Evolutionary conservation across 2,797 vertebrate species (phyloP).

Genomic region (Mareca penelope): DNA sequence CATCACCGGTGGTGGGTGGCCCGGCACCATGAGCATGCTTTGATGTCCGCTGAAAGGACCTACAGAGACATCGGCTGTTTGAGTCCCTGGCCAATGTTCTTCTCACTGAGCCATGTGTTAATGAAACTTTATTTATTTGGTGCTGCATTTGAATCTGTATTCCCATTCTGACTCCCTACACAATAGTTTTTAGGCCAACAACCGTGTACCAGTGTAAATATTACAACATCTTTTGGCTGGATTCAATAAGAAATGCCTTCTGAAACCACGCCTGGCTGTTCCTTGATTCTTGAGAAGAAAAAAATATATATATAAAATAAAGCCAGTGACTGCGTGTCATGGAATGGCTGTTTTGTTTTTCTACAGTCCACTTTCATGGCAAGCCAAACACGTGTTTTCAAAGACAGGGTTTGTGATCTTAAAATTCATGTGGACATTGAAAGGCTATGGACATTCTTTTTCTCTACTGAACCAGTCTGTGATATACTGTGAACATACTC

Average conservation of each 20-base stretch:
- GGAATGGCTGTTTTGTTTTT: not conserved
- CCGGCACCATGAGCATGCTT: fast-evolving
- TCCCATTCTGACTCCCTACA: not conserved
- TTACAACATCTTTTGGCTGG: not conserved
- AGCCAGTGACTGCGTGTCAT: not conserved
- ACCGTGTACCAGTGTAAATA: not conserved
- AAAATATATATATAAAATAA: not conserved
- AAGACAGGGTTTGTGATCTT: not conserved
- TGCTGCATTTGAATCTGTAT: not conserved
- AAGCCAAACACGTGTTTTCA: not conserved
- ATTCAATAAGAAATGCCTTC: not conserved
- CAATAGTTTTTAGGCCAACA: not conserved
- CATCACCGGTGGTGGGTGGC: fast-evolving
- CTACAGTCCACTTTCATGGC: not conserved
- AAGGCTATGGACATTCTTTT: not conserved
- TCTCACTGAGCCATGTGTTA: not conserved
- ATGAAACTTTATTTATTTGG: not conserved
- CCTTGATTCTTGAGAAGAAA: not conserved
- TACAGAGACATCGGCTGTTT: not conserved
- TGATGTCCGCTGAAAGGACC: not conserved
- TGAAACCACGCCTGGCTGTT: not conserved
- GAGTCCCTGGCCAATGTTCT: not conserved
- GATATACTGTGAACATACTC: not conserved
- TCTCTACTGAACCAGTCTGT: not conserved
- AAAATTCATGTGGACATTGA: not conserved